Base-by-base conservation (phyloP, 2,113 vertebrate genomes). In the Paratilapia polleni region DNA sequence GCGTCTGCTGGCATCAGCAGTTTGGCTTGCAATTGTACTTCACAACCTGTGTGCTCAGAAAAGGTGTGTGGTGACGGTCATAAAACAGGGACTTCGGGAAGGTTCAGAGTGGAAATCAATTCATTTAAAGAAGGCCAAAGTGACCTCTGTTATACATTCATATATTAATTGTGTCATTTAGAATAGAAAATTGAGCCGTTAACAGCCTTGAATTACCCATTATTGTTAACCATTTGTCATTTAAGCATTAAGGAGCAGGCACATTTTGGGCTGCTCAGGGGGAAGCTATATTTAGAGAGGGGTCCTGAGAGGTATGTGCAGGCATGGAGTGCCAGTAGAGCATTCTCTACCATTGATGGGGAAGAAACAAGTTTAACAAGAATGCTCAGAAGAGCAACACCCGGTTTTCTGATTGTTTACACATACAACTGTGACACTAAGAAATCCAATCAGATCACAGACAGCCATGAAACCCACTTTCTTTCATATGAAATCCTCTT, bases 1-100 rank as follows among this genome's bases (percentile, higher is more conserved):
- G 93, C 84, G 85, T 94, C 92, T 96, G 95, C 95, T 96, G 93
- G 86, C 92, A 94, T 96, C 95, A 95, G 95, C 95, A 95, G 93
- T 96, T 96, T 95, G 88, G 87, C 83, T 81, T 78, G 83, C 89
- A 91, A 95, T 96, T 96, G 94, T 95, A 93, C 95, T 95, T 95
- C 89, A 87, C 87, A 91, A 89, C 61, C 77, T 28, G 60, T 84
- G 82, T 85, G 88, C 84, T 89, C 83, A 88, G 84, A 89, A 84
- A 89, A 87, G 83, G 86, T 93, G 92, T 86, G 87, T 61, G 86
- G 79, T 73, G 19, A 1, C 81, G 70, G 77, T 91, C 77, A 85
- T 73, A 91, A 78, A 81, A 70, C 0, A 26, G 77, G 80, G 47
- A 80, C 62, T 81, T 91, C 79, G 82, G 68, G 86, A 94, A 90